Base-by-base conservation (phyloP, 2,888 invertebrate species). In the Metopia argyrocephala region DNA sequence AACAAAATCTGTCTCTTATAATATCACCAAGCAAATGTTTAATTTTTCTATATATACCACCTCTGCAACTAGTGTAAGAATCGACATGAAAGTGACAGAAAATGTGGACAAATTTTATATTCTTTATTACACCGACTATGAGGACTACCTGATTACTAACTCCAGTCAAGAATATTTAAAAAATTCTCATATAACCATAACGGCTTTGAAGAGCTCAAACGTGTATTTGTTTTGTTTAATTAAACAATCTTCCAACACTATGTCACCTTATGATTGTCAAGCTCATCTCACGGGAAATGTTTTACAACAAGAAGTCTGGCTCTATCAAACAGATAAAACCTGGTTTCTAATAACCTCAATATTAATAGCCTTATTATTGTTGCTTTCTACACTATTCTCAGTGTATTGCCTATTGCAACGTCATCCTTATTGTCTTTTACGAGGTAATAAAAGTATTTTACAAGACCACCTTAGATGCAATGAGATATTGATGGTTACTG, bases 241-340 rank as follows among this genome's bases (percentile, higher is more conserved):
- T 3, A 21, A 3, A 0, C 15, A 52, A 9, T n/a, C 38, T 9
- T 3, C 20, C 5, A 1, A 2, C 12, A 18, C 2, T 0, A 21
- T 64, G 18, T 74, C 80, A 1, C 76, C 80, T 0, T 69, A 65
- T 31, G 69, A 76, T 54, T 80, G 80, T 59, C 50, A 27, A 21
- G 20, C 54, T 0, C 45, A 73, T 50, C 15, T 65, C 6, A 2
- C n/a, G 2, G 0, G 0, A 0, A 9, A 7, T 1, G 0, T 2
- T 0, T 2, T 7, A 12, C 20, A 56, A 0, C 27, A 3, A 7
- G 21, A 1, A 25, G 31, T 15, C 12, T 80, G 80, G 80, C 64
- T 80, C 2, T 54, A 21, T n/a, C 6, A 21, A 27, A 1, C 23
- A 20, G 76, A 76, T 31, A 52, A 59, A 59, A 3, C 3, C 15